Evolutionary conservation across 2,113 vertebrate genomes (phyloP).

Genomic region (Lasiurus cinereus): DNA sequence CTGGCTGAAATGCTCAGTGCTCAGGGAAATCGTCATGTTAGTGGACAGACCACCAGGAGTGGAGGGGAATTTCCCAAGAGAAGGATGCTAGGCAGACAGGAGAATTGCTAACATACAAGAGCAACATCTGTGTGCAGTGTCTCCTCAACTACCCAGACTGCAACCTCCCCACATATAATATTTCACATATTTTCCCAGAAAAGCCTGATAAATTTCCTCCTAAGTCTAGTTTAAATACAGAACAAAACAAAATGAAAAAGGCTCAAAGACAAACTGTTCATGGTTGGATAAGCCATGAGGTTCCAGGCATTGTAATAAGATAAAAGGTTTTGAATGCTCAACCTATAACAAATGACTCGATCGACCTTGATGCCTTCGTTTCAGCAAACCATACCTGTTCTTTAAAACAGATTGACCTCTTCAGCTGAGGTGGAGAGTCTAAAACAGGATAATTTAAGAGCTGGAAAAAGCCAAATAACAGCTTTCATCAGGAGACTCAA

Average conservation of each 20-base stretch:
- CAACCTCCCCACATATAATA: neutral
- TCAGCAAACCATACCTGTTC: neutral
- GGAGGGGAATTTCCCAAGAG: neutral
- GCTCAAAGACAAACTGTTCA: neutral
- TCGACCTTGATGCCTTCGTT: neutral
- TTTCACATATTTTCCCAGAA: neutral
- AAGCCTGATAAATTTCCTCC: neutral
- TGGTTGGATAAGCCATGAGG: neutral
- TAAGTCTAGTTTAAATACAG: neutral
- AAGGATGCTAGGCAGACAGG: neutral
- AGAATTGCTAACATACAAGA: neutral
- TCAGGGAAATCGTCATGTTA: neutral
- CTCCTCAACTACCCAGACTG: neutral
- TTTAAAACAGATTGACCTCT: slow-evolving; percentile 40
- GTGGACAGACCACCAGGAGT: neutral
- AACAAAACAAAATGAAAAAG: slow-evolving; percentile 8
- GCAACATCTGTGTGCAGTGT: neutral
- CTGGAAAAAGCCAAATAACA: slow-evolving; percentile 48
- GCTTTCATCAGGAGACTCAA: slow-evolving; percentile 63
- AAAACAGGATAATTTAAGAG: slow-evolving; percentile 68
- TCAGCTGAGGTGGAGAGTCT: slow-evolving; percentile 8
- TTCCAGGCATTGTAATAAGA: neutral
- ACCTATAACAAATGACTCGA: neutral
- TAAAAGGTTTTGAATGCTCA: slow-evolving; percentile 47
- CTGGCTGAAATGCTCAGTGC: neutral